Conservation (phyloP, 1,140 invertebrate genomes). For the Tribolium madens region DNA sequence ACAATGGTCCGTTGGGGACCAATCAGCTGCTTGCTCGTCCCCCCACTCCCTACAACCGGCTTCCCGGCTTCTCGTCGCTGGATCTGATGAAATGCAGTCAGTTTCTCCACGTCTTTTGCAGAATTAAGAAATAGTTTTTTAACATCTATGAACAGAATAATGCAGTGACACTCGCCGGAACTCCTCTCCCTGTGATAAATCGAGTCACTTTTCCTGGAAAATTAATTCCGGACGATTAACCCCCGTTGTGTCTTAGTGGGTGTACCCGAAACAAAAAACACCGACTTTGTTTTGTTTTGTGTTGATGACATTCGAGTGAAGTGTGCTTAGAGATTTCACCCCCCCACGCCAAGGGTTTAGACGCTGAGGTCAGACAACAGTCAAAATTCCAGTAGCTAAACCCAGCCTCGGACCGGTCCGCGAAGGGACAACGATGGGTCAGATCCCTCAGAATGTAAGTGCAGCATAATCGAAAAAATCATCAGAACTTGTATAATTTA, state of each 20-base stretch:
- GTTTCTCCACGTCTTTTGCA: conserved; percentile 6
- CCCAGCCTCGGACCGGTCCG: conserved; percentile 65
- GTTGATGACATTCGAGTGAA: conserved; percentile 24
- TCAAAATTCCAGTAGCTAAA: conserved; percentile 70
- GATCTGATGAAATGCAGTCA: conserved; percentile 43
- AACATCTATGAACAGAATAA: background rate
- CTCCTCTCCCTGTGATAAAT: conserved; percentile 15
- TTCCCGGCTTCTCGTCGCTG: conserved; percentile 43
- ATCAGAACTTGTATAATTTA: conserved; percentile 9
- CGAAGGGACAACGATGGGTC: conserved; percentile 69
- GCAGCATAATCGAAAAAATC: background rate
- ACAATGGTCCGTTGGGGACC: conserved; percentile 48
- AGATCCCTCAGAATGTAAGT: conserved; percentile 71
- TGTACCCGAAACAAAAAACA: background rate
- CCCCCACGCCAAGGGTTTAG: conserved; percentile 12
- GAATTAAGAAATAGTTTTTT: conserved; percentile 21
- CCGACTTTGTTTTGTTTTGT: conserved; percentile 5
- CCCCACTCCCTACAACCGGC: conserved; percentile 38
- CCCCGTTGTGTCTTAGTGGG: conserved; percentile 3
- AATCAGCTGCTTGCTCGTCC: conserved; percentile 51
- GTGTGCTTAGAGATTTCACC: conserved; percentile 11
- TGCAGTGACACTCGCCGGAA: background rate
- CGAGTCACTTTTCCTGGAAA: background rate
- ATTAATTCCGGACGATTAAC: background rate
- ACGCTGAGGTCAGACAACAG: conserved; percentile 21